Evolutionary conservation across 2,888 invertebrate species (phyloP), one percentile per base, ranked within the genome.

Genomic region (Brenthis ino): DNA sequence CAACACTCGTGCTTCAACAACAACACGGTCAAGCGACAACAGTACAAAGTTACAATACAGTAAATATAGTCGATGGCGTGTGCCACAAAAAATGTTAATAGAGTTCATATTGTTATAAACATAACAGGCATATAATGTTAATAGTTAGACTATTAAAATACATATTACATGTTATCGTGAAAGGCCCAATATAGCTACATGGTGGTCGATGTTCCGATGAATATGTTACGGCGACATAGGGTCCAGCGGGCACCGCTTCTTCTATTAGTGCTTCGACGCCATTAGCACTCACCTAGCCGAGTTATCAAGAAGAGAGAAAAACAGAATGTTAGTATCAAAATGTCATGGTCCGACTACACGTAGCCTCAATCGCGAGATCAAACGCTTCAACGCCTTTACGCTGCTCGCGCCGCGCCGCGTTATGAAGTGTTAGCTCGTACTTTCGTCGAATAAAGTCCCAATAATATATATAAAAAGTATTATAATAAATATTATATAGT

Each of bases 231-330:
- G 84, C 86, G 88, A 82, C 85, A 78, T 76, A 81, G 79, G 81
- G 79, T 80, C 85, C 84, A 81, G 82, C 79, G 80, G 78, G 82
- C 81, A 83, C 82, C 86, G 85, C 85, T 79, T 81, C 89, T 88
- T 83, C 89, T 81, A 91, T 93, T 93, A 93, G 88, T 91, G 88
- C 91, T 90, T 86, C 92, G 85, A 87, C 91, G 93, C 93, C 93
- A 95, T 95, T 95, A 95, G 95, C 96, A 95, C 95, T 95, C 95
- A 95, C 95, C 95, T 95, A 95, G 94, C 94, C 94, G 93, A 94
- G 94, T 95, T 95, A 94, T 94, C 94, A 94, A 94, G 94, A 95
- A 94, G 94, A 94, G 94, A 94, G 93, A 94, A 94, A 94, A 95
- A 95, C 94, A 95, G 94, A 94, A 94, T 94, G 94, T 95, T 95